Evolutionary conservation across 2,888 invertebrate genomes (phyloP).

Genomic region (Morpho helenor): DNA sequence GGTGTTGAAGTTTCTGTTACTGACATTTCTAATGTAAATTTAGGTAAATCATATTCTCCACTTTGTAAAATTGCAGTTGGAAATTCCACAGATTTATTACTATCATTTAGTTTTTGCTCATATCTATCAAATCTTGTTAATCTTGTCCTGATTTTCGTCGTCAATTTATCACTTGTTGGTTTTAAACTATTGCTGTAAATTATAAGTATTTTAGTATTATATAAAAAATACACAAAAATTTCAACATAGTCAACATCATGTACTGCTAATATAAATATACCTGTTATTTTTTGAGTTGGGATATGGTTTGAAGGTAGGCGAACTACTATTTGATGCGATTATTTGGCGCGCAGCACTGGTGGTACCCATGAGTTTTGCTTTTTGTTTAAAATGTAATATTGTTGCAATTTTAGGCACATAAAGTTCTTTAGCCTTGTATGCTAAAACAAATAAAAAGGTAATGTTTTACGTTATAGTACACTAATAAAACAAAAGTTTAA

Average conservation of each 20-base stretch:
- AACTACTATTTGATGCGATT: conserved; percentile 75
- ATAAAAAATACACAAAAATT: no score
- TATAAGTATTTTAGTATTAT: background rate
- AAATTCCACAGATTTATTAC: conserved; percentile 37
- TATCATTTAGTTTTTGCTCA: conserved; percentile 28
- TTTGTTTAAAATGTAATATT: conserved; percentile 79
- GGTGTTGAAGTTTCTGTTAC: conserved; percentile 2
- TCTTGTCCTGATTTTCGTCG: conserved; percentile 50
- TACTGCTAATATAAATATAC: conserved; percentile 1
- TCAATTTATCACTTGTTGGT: conserved; percentile 35
- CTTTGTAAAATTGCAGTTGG: conserved; percentile 51
- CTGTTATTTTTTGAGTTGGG: conserved; percentile 21
- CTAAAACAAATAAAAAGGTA: conserved; percentile 34
- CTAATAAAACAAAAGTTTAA: no score
- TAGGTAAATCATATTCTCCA: conserved; percentile 53
- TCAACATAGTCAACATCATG: no score
- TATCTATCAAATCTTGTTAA: conserved; percentile 42
- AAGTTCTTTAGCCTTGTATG: conserved; percentile 69
- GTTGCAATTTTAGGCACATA: conserved; percentile 81
- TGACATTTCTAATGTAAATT: conserved; percentile 41
- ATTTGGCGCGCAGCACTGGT: conserved; percentile 81
- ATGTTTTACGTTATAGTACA: background rate
- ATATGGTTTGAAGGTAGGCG: conserved; percentile 44
- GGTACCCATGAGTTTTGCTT: conserved; percentile 79
- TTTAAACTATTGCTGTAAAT: conserved; percentile 39